Percentiles rank a stretch among this genome's conserved stretches.
Conservation (phyloP, 2,113 vertebrate species). For the Vidua chalybeata region DNA sequence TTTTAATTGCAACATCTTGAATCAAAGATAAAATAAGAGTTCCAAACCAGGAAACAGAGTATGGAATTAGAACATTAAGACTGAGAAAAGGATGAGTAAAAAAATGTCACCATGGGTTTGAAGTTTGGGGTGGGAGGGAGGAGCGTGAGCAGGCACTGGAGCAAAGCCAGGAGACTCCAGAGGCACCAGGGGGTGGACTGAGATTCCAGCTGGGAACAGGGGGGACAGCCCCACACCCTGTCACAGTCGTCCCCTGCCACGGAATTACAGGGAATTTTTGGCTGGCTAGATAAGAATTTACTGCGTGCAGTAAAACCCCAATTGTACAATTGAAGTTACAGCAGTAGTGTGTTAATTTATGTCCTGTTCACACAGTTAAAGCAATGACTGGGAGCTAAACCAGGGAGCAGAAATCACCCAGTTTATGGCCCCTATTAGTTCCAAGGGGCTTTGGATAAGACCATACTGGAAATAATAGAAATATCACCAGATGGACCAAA, state of each 20-base stretch:
- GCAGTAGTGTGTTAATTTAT: background rate
- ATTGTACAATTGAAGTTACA: background rate
- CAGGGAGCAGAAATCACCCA: background rate
- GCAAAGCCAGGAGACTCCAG: background rate
- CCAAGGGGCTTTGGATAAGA: background rate
- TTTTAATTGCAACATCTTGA: background rate
- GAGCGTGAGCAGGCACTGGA: background rate
- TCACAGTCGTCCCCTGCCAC: background rate
- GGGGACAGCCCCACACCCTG: background rate
- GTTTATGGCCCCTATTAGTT: background rate
- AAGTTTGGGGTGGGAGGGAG: background rate
- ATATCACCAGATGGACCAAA: background rate
- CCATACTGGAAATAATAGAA: background rate
- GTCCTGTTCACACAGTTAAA: background rate
- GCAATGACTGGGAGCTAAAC: background rate
- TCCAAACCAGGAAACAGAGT: background rate
- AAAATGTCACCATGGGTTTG: background rate
- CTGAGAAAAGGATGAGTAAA: background rate
- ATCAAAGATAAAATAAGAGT: background rate
- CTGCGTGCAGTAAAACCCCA: background rate
- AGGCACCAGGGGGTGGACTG: background rate
- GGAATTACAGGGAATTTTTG: background rate
- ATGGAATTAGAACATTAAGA: background rate
- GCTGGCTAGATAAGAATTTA: slow-evolving; percentile 1
- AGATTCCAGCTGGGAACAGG: background rate